These are phyloP conservation scores for Hydrolagus colliei DNA, from an alignment of 2,797 vertebrate species.

Conservation along the genomic window DNA sequence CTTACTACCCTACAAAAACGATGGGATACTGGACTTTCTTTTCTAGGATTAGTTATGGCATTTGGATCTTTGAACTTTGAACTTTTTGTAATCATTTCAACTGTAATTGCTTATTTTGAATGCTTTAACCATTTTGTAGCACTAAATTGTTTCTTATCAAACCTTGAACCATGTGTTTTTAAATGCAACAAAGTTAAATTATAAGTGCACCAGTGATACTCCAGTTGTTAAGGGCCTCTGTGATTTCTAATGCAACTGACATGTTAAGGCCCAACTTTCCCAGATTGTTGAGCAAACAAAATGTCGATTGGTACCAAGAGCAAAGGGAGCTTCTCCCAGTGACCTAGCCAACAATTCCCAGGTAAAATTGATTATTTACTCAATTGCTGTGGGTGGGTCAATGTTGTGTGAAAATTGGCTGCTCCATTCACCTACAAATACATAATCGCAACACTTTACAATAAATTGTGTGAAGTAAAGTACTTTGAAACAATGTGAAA, in stretches of 20 bases:
- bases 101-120: conserved; percentile 11
- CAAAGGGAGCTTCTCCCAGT: no score
- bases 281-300: neutral
- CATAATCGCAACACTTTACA: no score
- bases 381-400: no score
- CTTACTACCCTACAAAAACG: neutral
- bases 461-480: no score
- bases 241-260: conserved; percentile 3
- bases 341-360: no score
- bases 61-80: conserved; percentile 16
- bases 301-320: neutral
- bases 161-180: neutral
- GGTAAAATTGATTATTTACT: no score
- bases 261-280: neutral
- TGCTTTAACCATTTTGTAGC: neutral
- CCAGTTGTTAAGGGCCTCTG: neutral
- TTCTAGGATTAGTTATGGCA: conserved; percentile 5
- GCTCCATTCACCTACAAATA: no score
- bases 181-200: conserved; percentile 9
- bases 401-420: no score
- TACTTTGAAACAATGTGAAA: no score
- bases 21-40: conserved; percentile 14
- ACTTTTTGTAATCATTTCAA: neutral
- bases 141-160: neutral
- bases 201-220: neutral